These are phyloP conservation scores for Scarus forsteni DNA, from an alignment of 2,797 vertebrate genomes.

Conservation along the genomic window DNA sequence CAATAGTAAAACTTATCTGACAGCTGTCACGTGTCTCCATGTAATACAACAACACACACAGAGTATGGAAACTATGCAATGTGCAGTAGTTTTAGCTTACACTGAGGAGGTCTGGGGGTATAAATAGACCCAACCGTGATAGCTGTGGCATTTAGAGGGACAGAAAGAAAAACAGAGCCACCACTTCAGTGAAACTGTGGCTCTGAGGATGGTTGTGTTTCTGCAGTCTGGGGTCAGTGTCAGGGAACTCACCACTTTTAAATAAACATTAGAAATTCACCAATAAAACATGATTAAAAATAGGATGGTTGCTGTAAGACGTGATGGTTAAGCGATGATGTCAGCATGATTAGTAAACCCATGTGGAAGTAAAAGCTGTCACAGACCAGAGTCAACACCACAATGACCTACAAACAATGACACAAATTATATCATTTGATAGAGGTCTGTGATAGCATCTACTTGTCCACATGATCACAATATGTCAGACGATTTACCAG, in stretches of 20 bases:
- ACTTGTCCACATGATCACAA: conserved; percentile 54
- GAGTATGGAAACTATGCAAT: conserved; percentile 44
- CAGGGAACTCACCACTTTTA: conserved; percentile 16
- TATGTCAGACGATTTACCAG: conserved; percentile 82
- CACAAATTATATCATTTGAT: not conserved
- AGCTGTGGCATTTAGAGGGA: conserved; percentile 9
- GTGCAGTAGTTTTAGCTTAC: conserved; percentile 16
- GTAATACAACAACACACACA: conserved; percentile 20
- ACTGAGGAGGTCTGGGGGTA: not conserved
- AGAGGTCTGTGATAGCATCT: conserved; percentile 49
- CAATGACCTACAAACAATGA: not conserved
- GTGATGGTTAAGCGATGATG: conserved; percentile 58
- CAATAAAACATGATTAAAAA: not conserved
- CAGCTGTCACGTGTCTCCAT: conserved; percentile 3
- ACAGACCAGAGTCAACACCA: conserved; percentile 13
- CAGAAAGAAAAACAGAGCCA: too few relatives aligned
- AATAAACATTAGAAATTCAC: not conserved
- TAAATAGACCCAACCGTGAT: conserved; percentile 42
- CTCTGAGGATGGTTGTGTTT: not conserved
- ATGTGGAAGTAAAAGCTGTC: conserved; percentile 59
- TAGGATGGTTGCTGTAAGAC: conserved; percentile 11
- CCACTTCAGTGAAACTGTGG: conserved; percentile 5
- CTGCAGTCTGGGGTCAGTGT: conserved; percentile 4
- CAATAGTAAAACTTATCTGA: conserved; percentile 11
- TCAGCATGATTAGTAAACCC: conserved; percentile 43